Evolutionary conservation across 1,140 invertebrate genomes (phyloP).

Genomic region (Drosophila pseudoobscura): DNA sequence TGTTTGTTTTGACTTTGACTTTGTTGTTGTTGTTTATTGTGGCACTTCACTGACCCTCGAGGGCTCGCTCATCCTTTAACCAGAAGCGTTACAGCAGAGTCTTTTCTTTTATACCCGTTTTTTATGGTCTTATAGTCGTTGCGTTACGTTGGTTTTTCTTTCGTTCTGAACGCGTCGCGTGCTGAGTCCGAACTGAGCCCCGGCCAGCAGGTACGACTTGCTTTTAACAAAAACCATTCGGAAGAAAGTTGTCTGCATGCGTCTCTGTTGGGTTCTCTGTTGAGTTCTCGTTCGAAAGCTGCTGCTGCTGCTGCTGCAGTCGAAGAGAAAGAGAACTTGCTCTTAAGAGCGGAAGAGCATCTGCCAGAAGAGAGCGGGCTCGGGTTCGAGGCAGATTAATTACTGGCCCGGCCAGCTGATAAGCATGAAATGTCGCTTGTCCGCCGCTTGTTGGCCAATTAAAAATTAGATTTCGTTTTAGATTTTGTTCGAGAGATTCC

Average conservation of each 20-base stretch:
- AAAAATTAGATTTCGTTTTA: slow-evolving; percentile 48
- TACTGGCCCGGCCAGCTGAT: slow-evolving; percentile 31
- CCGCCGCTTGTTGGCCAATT: slow-evolving; percentile 49
- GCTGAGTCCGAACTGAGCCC: slow-evolving; percentile 58
- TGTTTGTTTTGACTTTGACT: slow-evolving; percentile 25
- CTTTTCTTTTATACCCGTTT: slow-evolving; percentile 9
- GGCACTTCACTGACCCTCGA: slow-evolving; percentile 66
- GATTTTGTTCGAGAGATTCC: slow-evolving; percentile 24
- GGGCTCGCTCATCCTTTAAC: slow-evolving; percentile 56
- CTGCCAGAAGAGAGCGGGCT: slow-evolving; percentile 6
- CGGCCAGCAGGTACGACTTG: slow-evolving; percentile 40
- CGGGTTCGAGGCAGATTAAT: slow-evolving; percentile 38
- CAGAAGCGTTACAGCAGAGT: slow-evolving; percentile 24
- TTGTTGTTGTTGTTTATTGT: slow-evolving; percentile 23
- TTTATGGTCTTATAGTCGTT: not conserved
- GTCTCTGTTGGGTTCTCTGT: too few species aligned
- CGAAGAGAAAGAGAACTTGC: slow-evolving; percentile 5
- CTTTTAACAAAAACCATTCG: slow-evolving; percentile 72
- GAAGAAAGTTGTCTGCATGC: slow-evolving; percentile 69
- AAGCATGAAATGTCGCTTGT: slow-evolving; percentile 44
- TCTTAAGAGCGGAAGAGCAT: slow-evolving; percentile 51
- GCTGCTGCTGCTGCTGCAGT: slow-evolving; percentile 12
- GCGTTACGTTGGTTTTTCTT: slow-evolving; percentile 4
- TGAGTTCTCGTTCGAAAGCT: slow-evolving; percentile 51
- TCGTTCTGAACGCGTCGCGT: slow-evolving; percentile 76